Base-by-base conservation (phyloP, 2,888 invertebrate genomes). In the Leptothorax acervorum region DNA sequence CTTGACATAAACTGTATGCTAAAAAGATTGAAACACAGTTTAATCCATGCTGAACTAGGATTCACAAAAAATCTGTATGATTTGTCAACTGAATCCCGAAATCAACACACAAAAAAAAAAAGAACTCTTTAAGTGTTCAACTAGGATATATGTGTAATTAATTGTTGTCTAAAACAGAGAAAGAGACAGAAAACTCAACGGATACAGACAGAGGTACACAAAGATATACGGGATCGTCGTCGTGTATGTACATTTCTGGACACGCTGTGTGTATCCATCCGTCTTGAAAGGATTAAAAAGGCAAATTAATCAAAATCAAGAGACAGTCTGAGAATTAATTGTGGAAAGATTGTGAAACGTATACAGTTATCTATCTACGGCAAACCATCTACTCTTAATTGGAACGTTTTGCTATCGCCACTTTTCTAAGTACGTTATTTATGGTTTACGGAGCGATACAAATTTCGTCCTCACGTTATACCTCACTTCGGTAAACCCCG, bases 1-100 rank as follows among this genome's bases (percentile, higher is more conserved):
- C 95, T 95, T 95, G 95, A 90, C 95, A 95, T 88, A 95, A 93
- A 95, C 94, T 95, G 95, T 95, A 95, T 76, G 95, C 95, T 95
- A 95, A 93, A 95, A 95, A 94, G 91, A 93, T 93, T 91, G 92
- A 94, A 94, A 95, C 87, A 94, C 89, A 92, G 89, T 93, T 92
- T 93, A 93, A 93, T 93, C 85, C 91, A 91, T 90, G 91, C 92
- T 88, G 85, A 89, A 88, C 88, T 87, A 87, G 89, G 65, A 87
- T 81, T 60, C 60, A 12, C 48, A 73, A 81, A 81, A 51, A 48
- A 71, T 62, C 48, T 60, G 48, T 81, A 48, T 31, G 31, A 81
- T 23, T 73, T 31, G 31, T 57, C 42, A 78, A 78, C 15, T 15
- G 18, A 68, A 78, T 28, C 8, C 9, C 62, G 15, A 62, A 15